Base-by-base conservation (phyloP, 2,888 invertebrate species). In the Dione juno region DNA sequence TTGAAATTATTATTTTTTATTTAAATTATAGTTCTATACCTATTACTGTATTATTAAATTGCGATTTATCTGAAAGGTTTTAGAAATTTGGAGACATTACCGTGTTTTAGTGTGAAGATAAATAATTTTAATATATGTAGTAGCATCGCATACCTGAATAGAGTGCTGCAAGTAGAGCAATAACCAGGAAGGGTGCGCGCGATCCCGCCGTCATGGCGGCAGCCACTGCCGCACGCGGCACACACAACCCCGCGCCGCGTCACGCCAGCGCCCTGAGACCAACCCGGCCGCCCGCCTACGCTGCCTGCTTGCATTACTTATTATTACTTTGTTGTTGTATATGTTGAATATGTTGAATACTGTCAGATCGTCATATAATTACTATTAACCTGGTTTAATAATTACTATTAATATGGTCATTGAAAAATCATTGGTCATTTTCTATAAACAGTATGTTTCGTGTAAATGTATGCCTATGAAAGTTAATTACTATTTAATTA, bases 171-270 rank as follows among this genome's bases (percentile, higher is more conserved):
- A 93, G 86, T 37, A 93, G 81, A 52, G 89, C 89, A 75, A 84
- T 80, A 21, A 79, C 75, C 66, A 92, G 85, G 71, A 92, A 75
- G 66, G 84, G 83, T 78, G 83, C 92, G 84, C 91, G 86, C 90
- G 92, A 82, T 81, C 88, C 89, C 85, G 87, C 88, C 89, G 87
- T 84, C 93, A 92, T 93, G 87, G 87, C 89, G 89, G 85, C 85
- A 84, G 80, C 80, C 81, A 91, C 90, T 92, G 92, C 89, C 89
- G 90, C 80, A 83, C 86, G 80, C 75, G 78, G 76, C 76, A 75
- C 70, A 74, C 73, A 76, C 78, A 67, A 69, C 75, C 57, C 67
- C 70, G 73, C 75, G 71, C 74, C 70, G 77, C 69, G 61, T 73
- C 70, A 53, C 67, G 66, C 75, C 72, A 48, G 61, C 54, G 74